phyloP scores from a whole-genome alignment of 2,797 vertebrate species.

The Lagodon rhomboides region DNA sequence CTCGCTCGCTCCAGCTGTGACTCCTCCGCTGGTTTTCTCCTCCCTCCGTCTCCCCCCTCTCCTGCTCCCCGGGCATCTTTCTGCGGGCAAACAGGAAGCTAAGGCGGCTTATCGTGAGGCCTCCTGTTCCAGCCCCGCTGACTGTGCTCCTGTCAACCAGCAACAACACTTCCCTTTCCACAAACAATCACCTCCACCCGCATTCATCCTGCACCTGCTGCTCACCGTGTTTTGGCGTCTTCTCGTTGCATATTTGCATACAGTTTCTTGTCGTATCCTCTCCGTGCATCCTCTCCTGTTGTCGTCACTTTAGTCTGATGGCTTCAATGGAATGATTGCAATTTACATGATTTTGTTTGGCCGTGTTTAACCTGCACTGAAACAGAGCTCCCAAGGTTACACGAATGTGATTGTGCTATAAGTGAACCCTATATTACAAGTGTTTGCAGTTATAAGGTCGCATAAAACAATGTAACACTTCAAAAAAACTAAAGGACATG shows the following conservation, averaged over 20 bases:
- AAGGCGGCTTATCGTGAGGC: slow-evolving; percentile 44
- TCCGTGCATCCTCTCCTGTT: slow-evolving; percentile 44
- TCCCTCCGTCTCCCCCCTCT: slow-evolving; percentile 18
- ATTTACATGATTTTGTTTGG: not conserved
- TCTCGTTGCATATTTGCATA: slow-evolving; percentile 57
- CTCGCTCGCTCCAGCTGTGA: slow-evolving; percentile 43
- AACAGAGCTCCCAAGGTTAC: not conserved
- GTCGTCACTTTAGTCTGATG: slow-evolving; percentile 35
- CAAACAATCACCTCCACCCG: slow-evolving; percentile 66
- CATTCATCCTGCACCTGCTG: slow-evolving; percentile 54
- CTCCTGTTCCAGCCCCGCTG: slow-evolving; percentile 49
- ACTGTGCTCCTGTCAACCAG: slow-evolving; percentile 54
- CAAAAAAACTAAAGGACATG: too few species aligned
- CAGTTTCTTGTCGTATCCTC: slow-evolving; percentile 29
- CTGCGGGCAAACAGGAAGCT: slow-evolving; percentile 65
- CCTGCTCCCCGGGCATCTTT: slow-evolving; percentile 39
- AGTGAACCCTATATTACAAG: not conserved
- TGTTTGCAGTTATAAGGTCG: not conserved
- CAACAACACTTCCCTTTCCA: slow-evolving; percentile 30
- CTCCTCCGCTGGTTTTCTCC: slow-evolving; percentile 35
- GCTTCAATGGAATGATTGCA: not conserved
- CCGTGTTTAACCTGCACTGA: not conserved
- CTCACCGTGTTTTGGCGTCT: slow-evolving; percentile 42
- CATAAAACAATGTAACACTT: not conserved
- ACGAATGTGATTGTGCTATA: not conserved